A percentile compares a stretch with the other conserved stretches of the same genome.
Evolutionary conservation across 2,113 vertebrate genomes (phyloP).

Genomic region (Eulemur macaco): DNA sequence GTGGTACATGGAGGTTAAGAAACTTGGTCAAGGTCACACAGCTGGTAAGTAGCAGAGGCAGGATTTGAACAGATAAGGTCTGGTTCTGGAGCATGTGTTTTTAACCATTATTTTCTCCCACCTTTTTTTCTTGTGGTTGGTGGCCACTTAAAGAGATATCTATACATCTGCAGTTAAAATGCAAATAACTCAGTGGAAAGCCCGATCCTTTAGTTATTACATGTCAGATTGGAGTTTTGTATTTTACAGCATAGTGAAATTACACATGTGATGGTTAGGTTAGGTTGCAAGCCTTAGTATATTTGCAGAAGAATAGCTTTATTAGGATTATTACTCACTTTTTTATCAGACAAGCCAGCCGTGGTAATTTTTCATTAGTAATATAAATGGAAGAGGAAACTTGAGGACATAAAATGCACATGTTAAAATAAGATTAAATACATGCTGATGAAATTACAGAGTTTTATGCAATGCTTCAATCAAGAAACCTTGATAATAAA

Average conservation of each 20-base stretch:
- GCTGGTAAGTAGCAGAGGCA: not conserved
- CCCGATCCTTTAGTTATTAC: not conserved
- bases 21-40: not conserved
- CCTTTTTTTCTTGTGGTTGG: not conserved
- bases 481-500: slow-evolving; percentile 21
- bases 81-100: not conserved
- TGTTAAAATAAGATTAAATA: slow-evolving; percentile 40
- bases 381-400: slow-evolving; percentile 49
- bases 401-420: slow-evolving; percentile 43
- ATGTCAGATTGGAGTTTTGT: not conserved
- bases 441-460: slow-evolving; percentile 6
- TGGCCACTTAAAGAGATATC: not conserved
- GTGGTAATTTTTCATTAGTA: slow-evolving; percentile 58
- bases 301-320: slow-evolving; percentile 56
- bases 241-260: not conserved
- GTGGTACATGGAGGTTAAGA: not conserved
- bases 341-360: slow-evolving; percentile 24
- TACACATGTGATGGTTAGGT: not conserved
- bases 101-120: not conserved
- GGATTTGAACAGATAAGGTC: not conserved
- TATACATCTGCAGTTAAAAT: not conserved
- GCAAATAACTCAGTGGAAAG: not conserved
- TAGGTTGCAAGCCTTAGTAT: slow-evolving; percentile 8
- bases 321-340: slow-evolving; percentile 52
- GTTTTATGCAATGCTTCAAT: not conserved